Evolutionary conservation across 2,113 vertebrate genomes (phyloP).

Genomic region (Symphodus melops): DNA sequence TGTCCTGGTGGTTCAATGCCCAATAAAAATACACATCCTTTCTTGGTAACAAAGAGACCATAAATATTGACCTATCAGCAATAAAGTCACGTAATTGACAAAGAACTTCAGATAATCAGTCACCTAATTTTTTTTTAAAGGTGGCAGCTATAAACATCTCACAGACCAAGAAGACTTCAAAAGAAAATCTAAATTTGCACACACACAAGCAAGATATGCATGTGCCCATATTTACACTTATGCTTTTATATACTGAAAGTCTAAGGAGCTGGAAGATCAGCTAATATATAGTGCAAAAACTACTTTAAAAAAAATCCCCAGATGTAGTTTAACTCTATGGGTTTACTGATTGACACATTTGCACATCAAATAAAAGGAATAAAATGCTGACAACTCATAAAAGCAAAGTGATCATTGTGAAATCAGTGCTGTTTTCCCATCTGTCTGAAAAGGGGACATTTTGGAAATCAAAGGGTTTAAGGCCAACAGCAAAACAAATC

Average conservation of each 20-base stretch:
- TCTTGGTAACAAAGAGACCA: neutral
- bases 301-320: neutral
- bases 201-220: conserved; percentile 1
- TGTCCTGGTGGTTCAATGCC: conserved; percentile 20
- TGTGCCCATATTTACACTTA: neutral
- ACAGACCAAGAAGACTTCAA: neutral
- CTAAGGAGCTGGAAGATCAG: neutral
- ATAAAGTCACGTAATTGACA: too few relatives aligned
- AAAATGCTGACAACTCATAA: neutral
- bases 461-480: conserved; percentile 22
- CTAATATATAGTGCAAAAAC: neutral
- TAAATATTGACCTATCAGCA: conserved; percentile 56
- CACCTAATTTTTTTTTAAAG: conserved; percentile 37
- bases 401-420: neutral
- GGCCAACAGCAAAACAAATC: conserved; percentile 48
- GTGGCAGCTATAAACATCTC: conserved; percentile 24
- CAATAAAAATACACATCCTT: neutral
- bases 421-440: conserved; percentile 18
- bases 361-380: neutral
- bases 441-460: conserved; percentile 23
- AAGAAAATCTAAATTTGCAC: neutral
- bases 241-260: neutral
- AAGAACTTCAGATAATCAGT: too few relatives aligned
- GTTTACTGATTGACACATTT: neutral
- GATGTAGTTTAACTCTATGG: conserved; percentile 1